A percentile compares a stretch with the other conserved stretches of the same genome.
phyloP scores from a whole-genome alignment of 2,888 invertebrate genomes.

The Laspeyria flexula region DNA sequence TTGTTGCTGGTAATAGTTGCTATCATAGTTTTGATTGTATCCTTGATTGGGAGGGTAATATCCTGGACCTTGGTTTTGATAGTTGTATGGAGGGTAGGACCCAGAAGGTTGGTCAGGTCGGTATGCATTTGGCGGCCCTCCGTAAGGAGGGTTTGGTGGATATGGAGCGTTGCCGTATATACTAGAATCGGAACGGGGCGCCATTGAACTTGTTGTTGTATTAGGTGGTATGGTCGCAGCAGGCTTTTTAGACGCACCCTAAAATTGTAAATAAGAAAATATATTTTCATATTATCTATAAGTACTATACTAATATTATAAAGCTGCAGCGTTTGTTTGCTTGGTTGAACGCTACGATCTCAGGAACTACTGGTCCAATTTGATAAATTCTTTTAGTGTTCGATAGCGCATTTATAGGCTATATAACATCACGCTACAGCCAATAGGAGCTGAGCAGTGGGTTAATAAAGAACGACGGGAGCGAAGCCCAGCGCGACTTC shows the following conservation, averaged over 20 bases:
- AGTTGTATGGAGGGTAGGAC: conserved; percentile 75
- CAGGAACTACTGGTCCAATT: too few relatives aligned
- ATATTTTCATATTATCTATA: background rate
- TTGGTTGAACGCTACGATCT: too few relatives aligned
- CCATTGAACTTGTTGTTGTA: conserved; percentile 59
- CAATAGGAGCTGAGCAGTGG: too few relatives aligned
- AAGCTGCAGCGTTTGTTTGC: too few relatives aligned
- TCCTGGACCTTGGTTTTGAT: conserved; percentile 67
- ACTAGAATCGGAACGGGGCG: conserved; percentile 55
- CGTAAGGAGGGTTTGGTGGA: conserved; percentile 70
- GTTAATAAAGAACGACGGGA: too few relatives aligned
- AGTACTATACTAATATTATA: too few relatives aligned
- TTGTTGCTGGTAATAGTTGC: conserved; percentile 73
- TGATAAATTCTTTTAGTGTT: too few relatives aligned
- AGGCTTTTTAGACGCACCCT: conserved; percentile 80
- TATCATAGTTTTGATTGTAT: conserved; percentile 75
- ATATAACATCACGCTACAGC: too few relatives aligned
- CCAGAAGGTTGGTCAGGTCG: conserved; percentile 67
- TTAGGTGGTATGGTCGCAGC: conserved; percentile 83
- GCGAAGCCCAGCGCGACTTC: too few relatives aligned
- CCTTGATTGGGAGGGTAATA: conserved; percentile 82
- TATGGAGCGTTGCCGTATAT: conserved; percentile 61
- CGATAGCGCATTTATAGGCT: too few relatives aligned
- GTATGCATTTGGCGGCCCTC: conserved; percentile 57
- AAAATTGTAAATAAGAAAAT: conserved; percentile 13